Base-by-base conservation (phyloP, 2,888 invertebrate genomes). In the Dromius quadrimaculatus region DNA sequence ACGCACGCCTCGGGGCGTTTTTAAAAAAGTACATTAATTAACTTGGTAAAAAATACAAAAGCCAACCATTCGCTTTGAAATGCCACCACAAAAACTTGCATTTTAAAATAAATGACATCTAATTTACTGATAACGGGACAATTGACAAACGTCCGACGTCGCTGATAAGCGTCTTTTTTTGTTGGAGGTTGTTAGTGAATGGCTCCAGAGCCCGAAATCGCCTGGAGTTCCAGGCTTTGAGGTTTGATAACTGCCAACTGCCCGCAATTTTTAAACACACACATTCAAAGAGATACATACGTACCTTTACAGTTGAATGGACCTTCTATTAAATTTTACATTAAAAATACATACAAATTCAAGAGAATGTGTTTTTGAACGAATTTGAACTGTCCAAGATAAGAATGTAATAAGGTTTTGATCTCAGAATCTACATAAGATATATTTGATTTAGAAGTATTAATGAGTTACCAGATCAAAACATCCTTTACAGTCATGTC, bases 91-190 rank as follows among this genome's bases (percentile, higher is more conserved):
- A 66, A 66, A 66, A 66, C 57, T 66, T 66, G 66, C 41, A 66
- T 66, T 66, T 66, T 66, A 66, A 66, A 66, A 66, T 66, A 66
- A 66, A 66, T 66, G 66, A 66, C 66, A 66, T 57, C 66, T 66
- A 66, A 66, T 66, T 66, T 66, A 66, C 57, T 57, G 66, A 66
- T 66, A 66, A 66, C 57, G 23, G 57, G 36, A 54, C 66, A 66
- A 66, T 66, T 66, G 66, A 57, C 66, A 66, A 66, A 54, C 66
- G 66, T 66, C 57, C 54, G 28, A 45, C 64, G 45, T 23, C 15
- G 54, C 22, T 41, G 66, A 66, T 66, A 66, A 66, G 45, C 41
- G 41, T 64, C 32, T 43, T 64, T 64, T 28, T 38, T 38, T 38
- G 6, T 38, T 11, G 9, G 3, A n/a, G 3, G 38, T 38, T 38